Conservation (phyloP, 2,888 invertebrate species). For the Abrostola tripartita region DNA sequence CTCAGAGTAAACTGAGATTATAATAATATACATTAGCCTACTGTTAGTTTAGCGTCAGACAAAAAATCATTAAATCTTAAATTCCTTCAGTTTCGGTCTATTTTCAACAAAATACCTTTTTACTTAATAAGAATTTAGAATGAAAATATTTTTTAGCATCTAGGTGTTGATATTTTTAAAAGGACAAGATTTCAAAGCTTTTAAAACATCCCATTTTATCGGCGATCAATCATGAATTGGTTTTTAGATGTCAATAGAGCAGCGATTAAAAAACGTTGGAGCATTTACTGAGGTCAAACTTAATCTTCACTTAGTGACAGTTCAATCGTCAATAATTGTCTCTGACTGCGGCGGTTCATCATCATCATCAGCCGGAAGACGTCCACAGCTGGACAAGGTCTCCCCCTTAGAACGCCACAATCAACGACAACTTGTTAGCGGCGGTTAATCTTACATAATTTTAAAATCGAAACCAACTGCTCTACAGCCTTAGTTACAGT, state of each 20-base stretch:
- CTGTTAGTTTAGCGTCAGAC: conserved; percentile 1
- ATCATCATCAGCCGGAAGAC: too few species aligned
- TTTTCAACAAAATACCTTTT: not conserved
- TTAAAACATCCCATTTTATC: conserved; percentile 1
- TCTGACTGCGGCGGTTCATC: too few species aligned
- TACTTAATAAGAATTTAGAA: not conserved
- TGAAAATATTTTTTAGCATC: not conserved
- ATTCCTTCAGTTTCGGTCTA: not conserved
- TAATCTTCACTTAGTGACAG: conserved; percentile 1
- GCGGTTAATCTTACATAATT: too few species aligned
- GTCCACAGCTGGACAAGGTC: too few species aligned
- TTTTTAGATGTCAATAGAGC: conserved; percentile 2
- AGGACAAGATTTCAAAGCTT: conserved; percentile 2
- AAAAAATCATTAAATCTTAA: not conserved
- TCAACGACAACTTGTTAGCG: too few species aligned
- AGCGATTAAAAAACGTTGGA: conserved; percentile 1
- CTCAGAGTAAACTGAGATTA: not conserved
- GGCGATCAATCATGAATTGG: conserved; percentile 2
- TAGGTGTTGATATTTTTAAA: not conserved
- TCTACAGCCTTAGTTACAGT: too few species aligned
- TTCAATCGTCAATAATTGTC: too few species aligned
- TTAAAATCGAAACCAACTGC: too few species aligned
- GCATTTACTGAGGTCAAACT: not conserved
- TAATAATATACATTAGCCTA: not conserved
- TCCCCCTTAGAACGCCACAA: too few species aligned